Conservation (phyloP, 1,140 invertebrate species). For the Bombus superbus region DNA sequence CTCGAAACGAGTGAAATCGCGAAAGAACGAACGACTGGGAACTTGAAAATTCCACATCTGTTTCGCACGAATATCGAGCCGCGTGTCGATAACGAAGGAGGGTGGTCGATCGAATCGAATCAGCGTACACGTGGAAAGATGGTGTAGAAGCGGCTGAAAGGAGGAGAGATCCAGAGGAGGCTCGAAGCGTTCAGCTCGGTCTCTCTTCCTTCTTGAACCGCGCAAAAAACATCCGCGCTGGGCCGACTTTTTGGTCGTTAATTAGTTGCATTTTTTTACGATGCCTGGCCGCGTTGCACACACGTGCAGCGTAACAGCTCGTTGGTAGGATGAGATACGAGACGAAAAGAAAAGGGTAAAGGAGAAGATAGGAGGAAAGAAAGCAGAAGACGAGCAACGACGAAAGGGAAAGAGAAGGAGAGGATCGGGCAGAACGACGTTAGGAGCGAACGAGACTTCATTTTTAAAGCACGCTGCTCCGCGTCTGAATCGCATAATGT, state of each 20-base stretch:
- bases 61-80: too few relatives aligned
- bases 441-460: conserved; percentile 26
- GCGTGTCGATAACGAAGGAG: too few relatives aligned
- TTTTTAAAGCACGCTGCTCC: conserved; percentile 28
- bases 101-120: too few relatives aligned
- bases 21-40: too few relatives aligned
- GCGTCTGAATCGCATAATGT: conserved; percentile 68
- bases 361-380: not conserved
- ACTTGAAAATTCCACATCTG: too few relatives aligned
- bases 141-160: too few relatives aligned
- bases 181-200: too few relatives aligned
- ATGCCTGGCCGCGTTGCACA: conserved; percentile 1
- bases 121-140: too few relatives aligned
- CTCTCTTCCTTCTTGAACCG: too few relatives aligned
- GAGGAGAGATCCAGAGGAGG: too few relatives aligned
- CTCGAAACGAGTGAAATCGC: too few relatives aligned
- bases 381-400: conserved; percentile 3
- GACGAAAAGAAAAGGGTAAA: not conserved
- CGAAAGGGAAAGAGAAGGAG: conserved; percentile 40
- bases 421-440: conserved; percentile 7
- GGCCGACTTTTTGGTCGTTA: conserved; percentile 64
- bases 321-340: conserved; percentile 5
- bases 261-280: conserved; percentile 71
- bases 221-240: too few relatives aligned
- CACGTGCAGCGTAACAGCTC: conserved; percentile 57